phyloP scores from a whole-genome alignment of 2,113 vertebrate genomes.

The Etia nguti region DNA sequence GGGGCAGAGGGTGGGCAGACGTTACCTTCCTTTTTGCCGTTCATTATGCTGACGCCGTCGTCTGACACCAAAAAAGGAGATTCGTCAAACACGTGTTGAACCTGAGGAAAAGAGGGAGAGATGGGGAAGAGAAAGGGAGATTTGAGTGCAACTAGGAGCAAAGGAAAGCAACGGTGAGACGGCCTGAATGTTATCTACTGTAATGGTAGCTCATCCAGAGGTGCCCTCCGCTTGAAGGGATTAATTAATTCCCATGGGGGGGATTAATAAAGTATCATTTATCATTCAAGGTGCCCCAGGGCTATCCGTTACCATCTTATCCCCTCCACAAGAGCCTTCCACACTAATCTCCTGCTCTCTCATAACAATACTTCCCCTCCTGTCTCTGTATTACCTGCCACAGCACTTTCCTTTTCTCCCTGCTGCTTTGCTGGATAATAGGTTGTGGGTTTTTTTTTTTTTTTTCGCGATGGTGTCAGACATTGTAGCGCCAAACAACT shows the following conservation, averaged over 20 bases:
- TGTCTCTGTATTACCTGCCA: neutral
- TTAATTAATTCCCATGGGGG: slow-evolving; percentile 48
- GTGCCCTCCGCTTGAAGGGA: slow-evolving; percentile 40
- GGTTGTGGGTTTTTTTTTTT: fast-evolving
- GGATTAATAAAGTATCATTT: slow-evolving; percentile 61
- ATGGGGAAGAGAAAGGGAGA: neutral
- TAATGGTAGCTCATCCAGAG: slow-evolving; percentile 42
- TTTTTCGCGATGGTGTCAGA: neutral
- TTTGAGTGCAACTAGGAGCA: neutral
- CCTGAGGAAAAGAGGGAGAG: slow-evolving; percentile 62
- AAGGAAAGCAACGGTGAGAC: neutral
- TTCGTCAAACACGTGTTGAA: slow-evolving; percentile 84
- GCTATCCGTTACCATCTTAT: slow-evolving; percentile 31
- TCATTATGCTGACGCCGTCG: slow-evolving; percentile 88
- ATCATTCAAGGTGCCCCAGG: slow-evolving; percentile 46
- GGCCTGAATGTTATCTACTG: slow-evolving; percentile 29
- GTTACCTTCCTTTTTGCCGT: slow-evolving; percentile 89
- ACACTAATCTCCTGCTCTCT: slow-evolving; percentile 14
- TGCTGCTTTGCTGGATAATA: neutral
- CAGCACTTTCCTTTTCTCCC: neutral
- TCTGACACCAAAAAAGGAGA: slow-evolving; percentile 89
- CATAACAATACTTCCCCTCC: slow-evolving; percentile 21
- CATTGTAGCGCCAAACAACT: neutral
- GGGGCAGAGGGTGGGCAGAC: neutral
- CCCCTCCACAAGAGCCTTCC: slow-evolving; percentile 1